A percentile compares a stretch with the other conserved stretches of the same genome.
phyloP scores from a whole-genome alignment of 2,888 invertebrate genomes.

The Lumbricus terrestris region DNA sequence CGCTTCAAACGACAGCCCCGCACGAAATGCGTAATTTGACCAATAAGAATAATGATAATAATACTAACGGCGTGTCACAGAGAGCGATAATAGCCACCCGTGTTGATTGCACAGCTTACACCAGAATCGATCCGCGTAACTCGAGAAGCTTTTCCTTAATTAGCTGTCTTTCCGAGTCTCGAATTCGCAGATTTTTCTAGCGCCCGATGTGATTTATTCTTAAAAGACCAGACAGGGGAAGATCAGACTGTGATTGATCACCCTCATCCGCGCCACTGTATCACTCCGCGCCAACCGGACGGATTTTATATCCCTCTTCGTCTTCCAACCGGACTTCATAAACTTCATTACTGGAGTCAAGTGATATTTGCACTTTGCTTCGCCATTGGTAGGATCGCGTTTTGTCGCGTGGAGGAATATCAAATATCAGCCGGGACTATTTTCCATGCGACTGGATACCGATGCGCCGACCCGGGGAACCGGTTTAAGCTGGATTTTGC shows the following conservation, averaged over 20 bases:
- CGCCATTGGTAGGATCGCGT: too few relatives aligned
- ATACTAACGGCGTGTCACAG: background rate
- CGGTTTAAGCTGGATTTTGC: background rate
- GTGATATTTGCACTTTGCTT: background rate
- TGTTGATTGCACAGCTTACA: background rate
- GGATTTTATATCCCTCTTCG: background rate
- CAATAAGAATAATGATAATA: too few relatives aligned
- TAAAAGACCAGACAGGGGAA: background rate
- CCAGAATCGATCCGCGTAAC: background rate
- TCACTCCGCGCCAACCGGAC: background rate
- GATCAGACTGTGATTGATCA: background rate
- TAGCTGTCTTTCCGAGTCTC: background rate
- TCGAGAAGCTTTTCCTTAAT: background rate
- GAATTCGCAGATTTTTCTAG: background rate
- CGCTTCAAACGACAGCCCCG: background rate
- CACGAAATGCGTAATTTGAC: background rate
- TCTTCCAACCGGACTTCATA: background rate
- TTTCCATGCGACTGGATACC: background rate
- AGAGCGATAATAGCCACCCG: background rate
- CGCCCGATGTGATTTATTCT: background rate
- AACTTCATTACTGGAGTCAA: background rate
- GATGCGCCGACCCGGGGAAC: background rate
- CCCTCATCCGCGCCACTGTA: background rate
- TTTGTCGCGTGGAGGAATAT: background rate
- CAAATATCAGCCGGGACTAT: background rate